Evolutionary conservation across 2,113 vertebrate species (phyloP).

Genomic region (Pipra filicauda): DNA sequence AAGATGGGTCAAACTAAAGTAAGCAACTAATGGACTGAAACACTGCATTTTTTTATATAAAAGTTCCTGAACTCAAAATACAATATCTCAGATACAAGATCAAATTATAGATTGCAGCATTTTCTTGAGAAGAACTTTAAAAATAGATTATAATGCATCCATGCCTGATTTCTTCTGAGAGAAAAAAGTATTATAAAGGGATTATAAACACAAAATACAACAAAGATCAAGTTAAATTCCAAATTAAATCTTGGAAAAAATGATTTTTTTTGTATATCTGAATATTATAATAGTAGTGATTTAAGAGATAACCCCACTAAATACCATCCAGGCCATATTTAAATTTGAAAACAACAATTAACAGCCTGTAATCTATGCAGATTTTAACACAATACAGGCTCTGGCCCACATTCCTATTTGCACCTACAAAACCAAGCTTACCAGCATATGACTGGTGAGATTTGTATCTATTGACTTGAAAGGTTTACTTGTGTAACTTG

Average conservation of each 20-base stretch:
- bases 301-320: neutral
- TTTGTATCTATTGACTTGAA: neutral
- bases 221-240: neutral
- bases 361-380: neutral
- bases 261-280: neutral
- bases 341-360: neutral
- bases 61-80: conserved; percentile 8
- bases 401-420: neutral
- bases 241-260: neutral
- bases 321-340: neutral
- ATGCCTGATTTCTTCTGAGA: neutral
- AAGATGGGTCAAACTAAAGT: conserved; percentile 44
- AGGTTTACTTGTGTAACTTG: neutral
- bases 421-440: neutral
- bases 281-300: neutral
- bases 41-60: neutral
- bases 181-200: neutral
- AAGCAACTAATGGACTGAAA: conserved; percentile 61
- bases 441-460: neutral
- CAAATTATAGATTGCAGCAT: neutral
- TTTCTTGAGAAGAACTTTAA: neutral
- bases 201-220: neutral
- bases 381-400: neutral
- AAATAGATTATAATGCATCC: neutral
- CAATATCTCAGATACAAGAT: neutral